A percentile compares a stretch with the other conserved stretches of the same genome.
Conservation (phyloP, 2,888 invertebrate species). For the Drosophila macrospina region DNA sequence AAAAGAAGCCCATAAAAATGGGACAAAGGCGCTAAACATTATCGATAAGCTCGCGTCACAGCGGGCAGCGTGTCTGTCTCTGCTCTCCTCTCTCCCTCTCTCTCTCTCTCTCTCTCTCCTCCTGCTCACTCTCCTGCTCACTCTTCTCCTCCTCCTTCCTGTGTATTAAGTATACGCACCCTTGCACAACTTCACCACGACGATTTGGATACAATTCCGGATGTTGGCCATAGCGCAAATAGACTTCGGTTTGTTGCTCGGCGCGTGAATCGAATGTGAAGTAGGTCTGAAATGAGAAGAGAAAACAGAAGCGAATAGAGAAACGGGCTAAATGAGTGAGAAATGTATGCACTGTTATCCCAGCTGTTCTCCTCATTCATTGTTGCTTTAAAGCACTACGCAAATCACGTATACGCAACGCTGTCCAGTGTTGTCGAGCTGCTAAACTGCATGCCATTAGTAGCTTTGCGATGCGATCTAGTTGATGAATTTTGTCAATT, state of each 20-base stretch:
- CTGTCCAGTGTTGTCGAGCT: conserved; percentile 18
- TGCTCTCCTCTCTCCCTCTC: background rate
- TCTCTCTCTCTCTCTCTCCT: background rate
- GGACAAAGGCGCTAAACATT: conserved; percentile 60
- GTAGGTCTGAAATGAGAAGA: conserved; percentile 87
- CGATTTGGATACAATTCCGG: conserved; percentile 96
- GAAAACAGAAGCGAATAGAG: conserved; percentile 14
- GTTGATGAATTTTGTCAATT: conserved; percentile 68
- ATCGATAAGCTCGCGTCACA: conserved; percentile 58
- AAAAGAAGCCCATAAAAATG: conserved; percentile 36
- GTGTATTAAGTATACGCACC: conserved; percentile 87
- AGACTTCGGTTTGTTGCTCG: conserved; percentile 96
- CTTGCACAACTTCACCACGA: conserved; percentile 94
- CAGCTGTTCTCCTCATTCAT: background rate
- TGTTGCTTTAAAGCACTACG: conserved; percentile 21
- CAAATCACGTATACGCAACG: conserved; percentile 72
- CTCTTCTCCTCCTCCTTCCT: too few species aligned
- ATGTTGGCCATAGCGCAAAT: conserved; percentile 96
- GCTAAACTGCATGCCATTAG: conserved; percentile 53
- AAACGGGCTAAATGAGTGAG: conserved; percentile 20
- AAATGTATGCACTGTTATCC: conserved; percentile 29
- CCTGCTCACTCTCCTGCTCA: too few species aligned
- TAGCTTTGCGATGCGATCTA: conserved; percentile 12
- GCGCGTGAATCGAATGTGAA: conserved; percentile 94
- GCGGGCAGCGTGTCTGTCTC: conserved; percentile 29